Evolutionary conservation across 1,140 invertebrate species (phyloP).

Genomic region (Daktulosphaira vitifoliae): DNA sequence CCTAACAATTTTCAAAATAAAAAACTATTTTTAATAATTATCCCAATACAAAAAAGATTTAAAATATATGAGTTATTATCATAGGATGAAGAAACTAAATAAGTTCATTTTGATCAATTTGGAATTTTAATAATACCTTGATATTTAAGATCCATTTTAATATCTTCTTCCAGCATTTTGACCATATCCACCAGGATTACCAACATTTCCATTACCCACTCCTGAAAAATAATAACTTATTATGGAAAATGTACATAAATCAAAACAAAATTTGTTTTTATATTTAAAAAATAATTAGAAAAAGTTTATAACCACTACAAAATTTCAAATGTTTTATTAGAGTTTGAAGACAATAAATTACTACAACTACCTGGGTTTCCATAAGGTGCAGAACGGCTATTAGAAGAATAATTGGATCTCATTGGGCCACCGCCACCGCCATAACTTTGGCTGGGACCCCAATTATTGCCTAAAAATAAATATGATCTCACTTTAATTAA

Average conservation of each 20-base stretch:
- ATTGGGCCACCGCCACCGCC: conserved; percentile 28
- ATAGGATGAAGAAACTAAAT: too few relatives aligned
- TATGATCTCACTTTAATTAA: too few relatives aligned
- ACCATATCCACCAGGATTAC: conserved; percentile 22
- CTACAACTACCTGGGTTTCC: conserved; percentile 32
- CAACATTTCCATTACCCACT: conserved; percentile 21
- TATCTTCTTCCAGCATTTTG: conserved; percentile 17
- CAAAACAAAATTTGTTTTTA: too few relatives aligned
- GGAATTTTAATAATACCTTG: not conserved
- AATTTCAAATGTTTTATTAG: too few relatives aligned
- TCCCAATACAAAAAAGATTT: too few relatives aligned
- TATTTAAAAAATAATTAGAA: too few relatives aligned
- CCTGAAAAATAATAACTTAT: not conserved
- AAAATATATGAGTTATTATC: not conserved
- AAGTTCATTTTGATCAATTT: too few relatives aligned
- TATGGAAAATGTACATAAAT: too few relatives aligned
- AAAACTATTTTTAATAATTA: conserved; percentile 27
- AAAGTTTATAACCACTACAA: too few relatives aligned
- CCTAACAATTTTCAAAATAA: conserved; percentile 33
- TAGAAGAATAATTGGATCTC: conserved; percentile 24
- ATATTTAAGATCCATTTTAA: not conserved
- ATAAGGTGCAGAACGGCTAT: conserved; percentile 15
- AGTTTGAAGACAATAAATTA: too few relatives aligned
- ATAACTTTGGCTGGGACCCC: conserved; percentile 16
- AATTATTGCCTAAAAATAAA: not conserved